Evolutionary conservation across 2,113 vertebrate species (phyloP), one percentile per base, ranked within the genome.

Genomic region (Mus pahari): DNA sequence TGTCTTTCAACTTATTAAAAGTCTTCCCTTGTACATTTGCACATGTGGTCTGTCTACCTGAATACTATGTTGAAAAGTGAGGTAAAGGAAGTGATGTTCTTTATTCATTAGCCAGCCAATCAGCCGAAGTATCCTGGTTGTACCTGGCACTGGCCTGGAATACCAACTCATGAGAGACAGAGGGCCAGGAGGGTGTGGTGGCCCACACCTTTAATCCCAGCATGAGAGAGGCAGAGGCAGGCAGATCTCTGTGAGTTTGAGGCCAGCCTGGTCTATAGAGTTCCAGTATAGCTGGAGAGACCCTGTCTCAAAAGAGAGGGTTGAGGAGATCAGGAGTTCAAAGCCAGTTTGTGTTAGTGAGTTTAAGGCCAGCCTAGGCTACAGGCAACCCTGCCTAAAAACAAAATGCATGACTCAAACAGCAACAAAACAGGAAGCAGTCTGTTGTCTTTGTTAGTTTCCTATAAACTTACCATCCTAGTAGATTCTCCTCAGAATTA

Each of bases 21-120:
- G 55, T 91, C 31, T 93, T 82, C 36, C 68, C 90, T 55, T 70
- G 12, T 73, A 36, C 22, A 50, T 77, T 36, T 22, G 31, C 48
- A 70, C 58, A 33, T 92, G 9, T 60, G 33, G 71, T 90, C 64
- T 62, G 14, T 89, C 36, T 92, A 86, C 78, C 73, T 79, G 48
- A 74, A 28, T 53, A 50, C 66, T 73, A 28, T 74, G 26, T 84
- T 84, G 33, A 39, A 95, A 90, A 94, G 82, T 33, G 9, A 96
- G 68, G 71, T 79, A 62, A 94, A 73, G 82, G 14, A 78, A 75
- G 50, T 81, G 12, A 0, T 83, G 7, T 73, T 96, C 17, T 78
- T 91, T 81, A 86, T 60, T 77, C 33, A 53, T 70, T 36, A 64
- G 19, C 48, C 74, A 4, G 26, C n/a, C 50, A 48, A 36, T 42